These are phyloP conservation scores for Philhelius pedissequus DNA, from an alignment of 2,888 invertebrate species.

Conservation along the genomic window DNA sequence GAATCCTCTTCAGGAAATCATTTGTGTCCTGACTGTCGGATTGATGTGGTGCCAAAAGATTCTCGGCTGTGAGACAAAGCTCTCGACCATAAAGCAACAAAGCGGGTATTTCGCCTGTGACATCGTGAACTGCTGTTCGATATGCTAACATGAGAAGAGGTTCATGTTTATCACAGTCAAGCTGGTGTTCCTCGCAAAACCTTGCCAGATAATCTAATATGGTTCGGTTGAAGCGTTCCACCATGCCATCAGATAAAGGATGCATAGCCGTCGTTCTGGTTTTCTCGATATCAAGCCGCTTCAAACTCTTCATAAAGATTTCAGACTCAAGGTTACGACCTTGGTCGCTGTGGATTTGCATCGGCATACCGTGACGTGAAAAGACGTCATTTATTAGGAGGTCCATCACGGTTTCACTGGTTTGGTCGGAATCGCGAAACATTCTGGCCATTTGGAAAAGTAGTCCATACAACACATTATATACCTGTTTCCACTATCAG, in stretches of 20 bases:
- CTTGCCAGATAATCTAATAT: slow-evolving; percentile 67
- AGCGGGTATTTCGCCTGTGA: slow-evolving; percentile 56
- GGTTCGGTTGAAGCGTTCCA: slow-evolving; percentile 71
- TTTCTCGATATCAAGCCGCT: slow-evolving; percentile 51
- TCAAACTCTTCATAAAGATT: no score
- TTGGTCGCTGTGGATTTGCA: no score
- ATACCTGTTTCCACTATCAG: neutral
- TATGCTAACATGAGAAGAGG: no score
- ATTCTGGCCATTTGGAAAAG: slow-evolving; percentile 56
- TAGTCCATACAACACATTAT: slow-evolving; percentile 29
- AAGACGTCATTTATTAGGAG: slow-evolving; percentile 28
- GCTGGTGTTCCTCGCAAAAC: no score
- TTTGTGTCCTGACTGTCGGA: neutral
- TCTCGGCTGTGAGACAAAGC: slow-evolving; percentile 61
- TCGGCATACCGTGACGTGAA: no score
- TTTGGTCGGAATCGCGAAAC: slow-evolving; percentile 43
- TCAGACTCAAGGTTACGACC: no score
- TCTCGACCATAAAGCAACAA: slow-evolving; percentile 58
- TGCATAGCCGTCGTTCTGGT: slow-evolving; percentile 70
- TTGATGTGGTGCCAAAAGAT: slow-evolving; percentile 68
- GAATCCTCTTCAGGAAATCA: slow-evolving; percentile 1
- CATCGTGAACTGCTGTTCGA: no score
- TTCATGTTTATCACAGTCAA: no score
- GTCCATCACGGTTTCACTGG: slow-evolving; percentile 28
- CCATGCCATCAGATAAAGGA: slow-evolving; percentile 72